Conservation (phyloP, 2,888 invertebrate species). For the Lochmaea capreae region DNA sequence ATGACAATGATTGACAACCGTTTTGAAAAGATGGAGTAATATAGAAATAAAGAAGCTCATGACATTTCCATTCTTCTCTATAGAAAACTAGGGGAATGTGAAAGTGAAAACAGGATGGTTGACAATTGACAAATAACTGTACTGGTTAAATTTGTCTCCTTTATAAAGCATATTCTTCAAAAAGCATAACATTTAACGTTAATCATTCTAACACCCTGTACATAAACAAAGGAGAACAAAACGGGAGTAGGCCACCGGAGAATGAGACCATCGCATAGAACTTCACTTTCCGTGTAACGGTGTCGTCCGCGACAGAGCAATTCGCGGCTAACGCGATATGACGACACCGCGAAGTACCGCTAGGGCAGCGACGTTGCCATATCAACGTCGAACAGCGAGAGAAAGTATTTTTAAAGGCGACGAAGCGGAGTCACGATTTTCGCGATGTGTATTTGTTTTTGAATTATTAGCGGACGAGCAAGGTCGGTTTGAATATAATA, state of each 20-base stretch:
- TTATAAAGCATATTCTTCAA: too few relatives aligned
- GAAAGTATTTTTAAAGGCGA: conserved; percentile 37
- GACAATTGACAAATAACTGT: too few relatives aligned
- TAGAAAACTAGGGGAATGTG: too few relatives aligned
- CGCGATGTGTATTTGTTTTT: conserved; percentile 27
- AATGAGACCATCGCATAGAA: conserved; percentile 61
- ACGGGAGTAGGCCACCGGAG: conserved; percentile 60
- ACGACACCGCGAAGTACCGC: conserved; percentile 50
- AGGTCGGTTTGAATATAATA: conserved; percentile 19
- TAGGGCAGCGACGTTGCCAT: conserved; percentile 43
- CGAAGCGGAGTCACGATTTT: conserved; percentile 1
- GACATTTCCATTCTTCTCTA: too few relatives aligned
- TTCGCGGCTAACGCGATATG: conserved; percentile 37
- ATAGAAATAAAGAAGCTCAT: too few relatives aligned
- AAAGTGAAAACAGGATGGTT: too few relatives aligned
- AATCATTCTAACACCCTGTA: conserved; percentile 14
- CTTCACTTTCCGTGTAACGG: conserved; percentile 63
- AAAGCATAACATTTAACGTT: background rate
- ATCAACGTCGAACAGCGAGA: conserved; percentile 24
- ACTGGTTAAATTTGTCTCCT: too few relatives aligned
- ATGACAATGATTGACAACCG: too few relatives aligned
- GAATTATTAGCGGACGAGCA: conserved; percentile 28
- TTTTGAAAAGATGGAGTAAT: too few relatives aligned
- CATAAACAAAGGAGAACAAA: conserved; percentile 44
- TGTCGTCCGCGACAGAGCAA: conserved; percentile 37